Percentiles rank a stretch among this genome's conserved stretches.
These are phyloP conservation scores for Lasioglossum albipes DNA, from an alignment of 1,140 invertebrate genomes.

Conservation along the genomic window DNA sequence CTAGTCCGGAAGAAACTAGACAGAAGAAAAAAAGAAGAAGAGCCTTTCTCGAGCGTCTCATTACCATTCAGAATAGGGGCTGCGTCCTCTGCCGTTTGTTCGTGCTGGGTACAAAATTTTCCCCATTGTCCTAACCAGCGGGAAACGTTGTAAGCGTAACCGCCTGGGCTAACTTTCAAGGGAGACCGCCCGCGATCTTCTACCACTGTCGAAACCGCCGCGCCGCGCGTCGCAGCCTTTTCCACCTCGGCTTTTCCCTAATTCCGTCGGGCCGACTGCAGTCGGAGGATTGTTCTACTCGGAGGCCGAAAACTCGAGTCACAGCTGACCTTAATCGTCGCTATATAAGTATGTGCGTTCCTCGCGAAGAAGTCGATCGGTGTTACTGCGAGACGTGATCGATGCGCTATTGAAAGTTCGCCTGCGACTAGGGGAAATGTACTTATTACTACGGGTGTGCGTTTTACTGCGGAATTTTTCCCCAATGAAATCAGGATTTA, in stretches of 20 bases:
- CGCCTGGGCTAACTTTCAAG: slow-evolving; percentile 21
- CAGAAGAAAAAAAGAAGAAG: neutral
- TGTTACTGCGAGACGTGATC: neutral
- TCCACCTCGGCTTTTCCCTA: slow-evolving; percentile 33
- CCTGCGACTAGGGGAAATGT: too few species aligned
- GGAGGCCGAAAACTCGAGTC: slow-evolving; percentile 1
- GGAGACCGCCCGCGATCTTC: neutral
- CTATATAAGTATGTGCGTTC: neutral
- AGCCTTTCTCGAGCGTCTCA: slow-evolving; percentile 19
- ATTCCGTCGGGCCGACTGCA: slow-evolving; percentile 32
- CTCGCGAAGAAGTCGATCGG: slow-evolving; percentile 13
- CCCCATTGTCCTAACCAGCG: slow-evolving; percentile 24
- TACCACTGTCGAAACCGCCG: slow-evolving; percentile 10
- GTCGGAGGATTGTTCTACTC: slow-evolving; percentile 20
- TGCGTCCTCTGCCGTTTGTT: slow-evolving; percentile 21
- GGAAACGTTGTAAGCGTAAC: slow-evolving; percentile 20
- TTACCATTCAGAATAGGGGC: slow-evolving; percentile 32
- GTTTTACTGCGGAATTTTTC: too few species aligned
- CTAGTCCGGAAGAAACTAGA: neutral
- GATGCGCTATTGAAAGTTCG: too few species aligned
- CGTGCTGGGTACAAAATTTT: slow-evolving; percentile 8
- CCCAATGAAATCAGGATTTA: too few species aligned
- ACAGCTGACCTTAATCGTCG: slow-evolving; percentile 41
- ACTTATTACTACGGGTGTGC: too few species aligned
- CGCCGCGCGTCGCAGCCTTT: neutral